Evolutionary conservation across 2,797 vertebrate species (phyloP), one percentile per base, ranked within the genome.

Genomic region (Lutjanus argentimaculatus): DNA sequence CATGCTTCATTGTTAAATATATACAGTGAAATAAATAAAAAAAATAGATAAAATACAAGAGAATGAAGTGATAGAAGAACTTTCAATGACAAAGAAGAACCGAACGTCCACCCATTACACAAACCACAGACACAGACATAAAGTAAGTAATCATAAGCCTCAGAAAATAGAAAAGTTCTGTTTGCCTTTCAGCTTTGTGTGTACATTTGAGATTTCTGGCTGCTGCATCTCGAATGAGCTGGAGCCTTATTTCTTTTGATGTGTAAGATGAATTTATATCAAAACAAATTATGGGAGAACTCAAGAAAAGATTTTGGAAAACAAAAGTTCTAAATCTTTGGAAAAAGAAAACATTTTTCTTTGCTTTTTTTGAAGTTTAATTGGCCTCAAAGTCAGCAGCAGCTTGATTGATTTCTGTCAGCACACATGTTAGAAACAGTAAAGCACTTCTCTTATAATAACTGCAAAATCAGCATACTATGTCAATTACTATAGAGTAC

Each of bases 221-320:
- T 75, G 64, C 71, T 67, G 67, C 49, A 0, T 57, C 73, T 67
- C 22, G 21, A 80, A 76, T 40, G 55, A 77, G 69, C 25, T 25
- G 21, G 12, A 65, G 69, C 14, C 25, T 55, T 6, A 7, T 58
- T 36, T 72, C 21, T 55, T 68, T 79, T 89, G 66, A 88, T 79
- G 59, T 79, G 69, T 52, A 43, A 82, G 82, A 75, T n/a, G 15
- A 59, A 75, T 67, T 57, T 45, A 58, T 80, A 70, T 84, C 52
- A 57, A 70, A 82, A 80, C 56, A 69, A 58, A 84, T 25, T 63
- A 79, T 46, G 45, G 78, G 56, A 59, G 53, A 48, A 63, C 22
- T 48, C 51, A 7, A 30, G 68, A 17, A 25, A 45, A 8, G 22
- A 49, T 55, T 56, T 25, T 36, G 14, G 17, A 40, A 74, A 64